Percentiles rank a stretch among this genome's conserved stretches.
Conservation (phyloP, 2,113 vertebrate genomes). For the Caloenas nicobarica region DNA sequence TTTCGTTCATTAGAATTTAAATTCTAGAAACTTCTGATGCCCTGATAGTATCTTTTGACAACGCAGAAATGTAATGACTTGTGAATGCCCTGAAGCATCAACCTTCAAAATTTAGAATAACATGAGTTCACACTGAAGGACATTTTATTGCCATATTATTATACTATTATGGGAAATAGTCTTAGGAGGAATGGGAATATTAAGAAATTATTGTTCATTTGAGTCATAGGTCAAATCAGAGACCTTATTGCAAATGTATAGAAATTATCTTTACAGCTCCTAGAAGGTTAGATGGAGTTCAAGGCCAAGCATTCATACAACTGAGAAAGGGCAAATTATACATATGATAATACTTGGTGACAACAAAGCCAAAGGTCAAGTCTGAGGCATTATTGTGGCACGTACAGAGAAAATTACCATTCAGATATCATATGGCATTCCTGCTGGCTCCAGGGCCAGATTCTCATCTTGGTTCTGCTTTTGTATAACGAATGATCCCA, state of each 20-base stretch:
- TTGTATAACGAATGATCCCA: neutral
- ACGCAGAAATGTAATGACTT: slow-evolving; percentile 30
- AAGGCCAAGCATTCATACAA: slow-evolving; percentile 55
- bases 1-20: slow-evolving; percentile 32
- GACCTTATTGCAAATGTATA: slow-evolving; percentile 41
- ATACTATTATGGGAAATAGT: slow-evolving; percentile 22
- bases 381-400: slow-evolving; percentile 54
- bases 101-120: slow-evolving; percentile 53
- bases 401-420: slow-evolving; percentile 60
- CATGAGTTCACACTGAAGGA: slow-evolving; percentile 38
- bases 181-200: slow-evolving; percentile 50
- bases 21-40: slow-evolving; percentile 51
- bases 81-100: slow-evolving; percentile 16
- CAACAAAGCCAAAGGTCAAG: slow-evolving; percentile 64
- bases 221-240: slow-evolving; percentile 56
- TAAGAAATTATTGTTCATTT: slow-evolving; percentile 66
- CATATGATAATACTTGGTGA: slow-evolving; percentile 66
- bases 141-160: slow-evolving; percentile 64
- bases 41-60: slow-evolving; percentile 25
- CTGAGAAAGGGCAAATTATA: slow-evolving; percentile 59
- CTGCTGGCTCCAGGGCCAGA: neutral
- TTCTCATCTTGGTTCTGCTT: slow-evolving; percentile 17
- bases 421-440: slow-evolving; percentile 55
- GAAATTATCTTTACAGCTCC: slow-evolving; percentile 60
- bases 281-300: slow-evolving; percentile 65